Base-by-base conservation (phyloP, 2,113 vertebrate genomes). In the Hypanus sabinus region DNA sequence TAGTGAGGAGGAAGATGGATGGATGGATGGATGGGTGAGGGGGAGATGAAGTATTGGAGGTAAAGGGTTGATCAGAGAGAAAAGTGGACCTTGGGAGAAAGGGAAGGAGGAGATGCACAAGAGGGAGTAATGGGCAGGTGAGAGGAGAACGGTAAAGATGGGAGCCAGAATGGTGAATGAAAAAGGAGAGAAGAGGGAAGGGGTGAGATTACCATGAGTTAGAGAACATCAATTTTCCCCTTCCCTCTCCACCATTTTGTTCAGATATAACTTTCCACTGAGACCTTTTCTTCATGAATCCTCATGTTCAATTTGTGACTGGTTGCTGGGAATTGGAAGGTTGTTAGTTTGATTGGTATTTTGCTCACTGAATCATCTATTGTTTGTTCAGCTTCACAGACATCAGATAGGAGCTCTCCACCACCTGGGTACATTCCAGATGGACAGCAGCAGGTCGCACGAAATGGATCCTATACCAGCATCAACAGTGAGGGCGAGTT, bases 401-500 rank as follows among this genome's bases (percentile, higher is more conserved):
- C 97, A 22, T 97, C 97, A 3, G 99, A 99, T 94, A 97, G 98
- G 95, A 99, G 98, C 95, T 99, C 99, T 8, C 99, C 99, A 94
- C 99, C 99, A 94, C 99, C 99, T 4, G 99, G 99, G 80, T 99
- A 99, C 97, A 99, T 99, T 97, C 99, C 99, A 38, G 99, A 99
- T 94, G 98, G 98, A 93, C 97, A 99, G 79, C 98, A 99, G 96
- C 98, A 99, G 94, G 98, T 98, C 94, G 99, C 98, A 93, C 97
- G 98, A 95, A 99, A 99, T 94, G 99, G 99, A 93, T 99, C 99
- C 90, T 99, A 99, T 95, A 99, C 99, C 94, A 99, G 99, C 97
- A 99, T 99, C 96, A 99, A 99, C 97, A 99, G 99, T 93, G 99
- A 99, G 95, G 99, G 99, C 57, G 99, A 99, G 95, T 99, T 99